Evolutionary conservation across 2,113 vertebrate species (phyloP).

Genomic region (Lota lota): DNA sequence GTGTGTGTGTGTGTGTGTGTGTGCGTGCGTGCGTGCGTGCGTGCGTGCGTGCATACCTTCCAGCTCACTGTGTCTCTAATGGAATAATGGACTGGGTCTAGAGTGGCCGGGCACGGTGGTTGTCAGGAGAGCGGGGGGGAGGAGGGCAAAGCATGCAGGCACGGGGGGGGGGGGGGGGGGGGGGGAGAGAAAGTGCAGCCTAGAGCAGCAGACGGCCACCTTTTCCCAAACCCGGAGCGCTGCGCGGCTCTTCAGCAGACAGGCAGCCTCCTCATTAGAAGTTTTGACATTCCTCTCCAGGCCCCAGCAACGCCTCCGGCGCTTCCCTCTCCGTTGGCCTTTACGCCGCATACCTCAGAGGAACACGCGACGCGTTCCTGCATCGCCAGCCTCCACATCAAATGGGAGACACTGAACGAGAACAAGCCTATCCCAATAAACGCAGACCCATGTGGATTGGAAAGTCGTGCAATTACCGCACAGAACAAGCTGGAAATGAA

Average conservation of each 20-base stretch:
- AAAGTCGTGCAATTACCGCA: slow-evolving; percentile 17
- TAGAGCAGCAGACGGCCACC: slow-evolving; percentile 41
- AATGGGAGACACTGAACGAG: slow-evolving; percentile 20
- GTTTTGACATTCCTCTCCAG: slow-evolving; percentile 63
- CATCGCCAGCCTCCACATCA: slow-evolving; percentile 17
- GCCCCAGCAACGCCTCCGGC: slow-evolving; percentile 37
- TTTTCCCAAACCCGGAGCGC: slow-evolving; percentile 43
- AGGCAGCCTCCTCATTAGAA: slow-evolving; percentile 58
- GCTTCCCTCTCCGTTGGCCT: slow-evolving; percentile 36
- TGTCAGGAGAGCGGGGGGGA: slow-evolving; percentile 3
- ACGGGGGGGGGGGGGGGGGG: slow-evolving; percentile 16
- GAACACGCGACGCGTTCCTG: neutral
- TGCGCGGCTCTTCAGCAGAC: slow-evolving; percentile 38
- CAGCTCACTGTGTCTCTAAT: slow-evolving; percentile 40
- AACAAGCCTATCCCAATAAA: too few species aligned
- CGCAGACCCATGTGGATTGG: too few species aligned
- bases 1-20: slow-evolving; percentile 16
- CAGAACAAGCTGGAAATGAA: slow-evolving; percentile 6
- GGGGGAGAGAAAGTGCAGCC: slow-evolving; percentile 61
- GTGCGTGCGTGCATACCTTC: slow-evolving; percentile 36
- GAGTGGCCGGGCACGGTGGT: slow-evolving; percentile 1
- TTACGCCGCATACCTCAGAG: slow-evolving; percentile 14
- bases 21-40: slow-evolving; percentile 18
- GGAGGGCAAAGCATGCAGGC: slow-evolving; percentile 11
- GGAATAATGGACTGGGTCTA: slow-evolving; percentile 30